Base-by-base conservation (phyloP, 2,113 vertebrate genomes). In the Lycaon pictus region DNA sequence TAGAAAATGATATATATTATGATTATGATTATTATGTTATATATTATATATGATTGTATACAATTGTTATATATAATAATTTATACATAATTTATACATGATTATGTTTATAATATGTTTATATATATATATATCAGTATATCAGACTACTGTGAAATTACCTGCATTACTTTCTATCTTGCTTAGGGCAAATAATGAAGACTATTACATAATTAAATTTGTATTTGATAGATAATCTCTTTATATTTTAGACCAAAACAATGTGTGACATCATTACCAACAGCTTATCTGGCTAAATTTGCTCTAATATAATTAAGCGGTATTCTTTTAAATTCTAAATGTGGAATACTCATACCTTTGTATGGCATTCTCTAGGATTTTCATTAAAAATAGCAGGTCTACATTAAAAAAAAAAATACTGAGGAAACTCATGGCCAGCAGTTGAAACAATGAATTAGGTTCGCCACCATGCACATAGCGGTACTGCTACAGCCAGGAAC, bases 301-400 rank as follows among this genome's bases (percentile, higher is more conserved):
- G 4, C 81, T 93, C 43, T 55, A 91, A 56, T 51, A 58, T 55
- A 35, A 76, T 60, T 71, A 89, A 63, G 13, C 2, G 92, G 16
- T 69, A 79, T 79, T 76, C 58, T 35, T 91, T 72, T 23, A 43
- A 74, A 93, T 89, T 79, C 51, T 95, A 43, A 93, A 83, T 51
- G 3, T 27, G 43, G 79, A 89, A 94, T 43, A 85, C 60, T 80
- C 16, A 72, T 86, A 2, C 5, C 0, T 86, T 35, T 93, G 3
- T 79, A 72, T 22, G 35, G 3, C 20, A 48, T 95, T 58, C n/a
- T 77, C 25, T 53, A 77, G 7, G 16, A 85, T 10, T 43, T 58
- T 97, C 22, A 76, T 89, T 76, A 65, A 84, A 93, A 95, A 96
- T 60, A 92, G 25, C 51, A 58, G n/a, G n/a, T 88, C 22, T 86